Evolutionary conservation across 2,797 vertebrate genomes (phyloP), one percentile per base, ranked within the genome.

Genomic region (Amazona ochrocephala): DNA sequence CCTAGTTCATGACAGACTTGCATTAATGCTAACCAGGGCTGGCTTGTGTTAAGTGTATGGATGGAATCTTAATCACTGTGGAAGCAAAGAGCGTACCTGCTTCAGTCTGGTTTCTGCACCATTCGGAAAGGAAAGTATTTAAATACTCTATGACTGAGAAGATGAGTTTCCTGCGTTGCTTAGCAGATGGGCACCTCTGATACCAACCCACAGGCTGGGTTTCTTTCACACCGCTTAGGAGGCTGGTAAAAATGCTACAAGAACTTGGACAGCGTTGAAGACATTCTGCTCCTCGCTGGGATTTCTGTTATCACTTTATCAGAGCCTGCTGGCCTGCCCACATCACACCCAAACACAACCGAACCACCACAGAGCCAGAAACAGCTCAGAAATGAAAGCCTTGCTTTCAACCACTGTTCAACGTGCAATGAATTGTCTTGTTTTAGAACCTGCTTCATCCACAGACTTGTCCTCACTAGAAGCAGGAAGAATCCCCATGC

Each of bases 151-250:
- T 9, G 73, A 56, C 15, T 62, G 42, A 90, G 77, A 76, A 83
- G 66, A 72, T 54, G 62, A 87, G 60, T 82, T 71, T 74, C 73
- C 72, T 64, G 89, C 75, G 39, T 22, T 61, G 68, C 71, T 82
- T 68, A 89, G 84, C 68, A 95, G 93, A 95, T 89, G 81, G 50
- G 82, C 79, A 80, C 44, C 72, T 76, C 91, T 37, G 84, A 90
- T 90, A 92, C 0, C 87, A 92, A 62, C 72, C 70, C 79, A 3
- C 84, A 60, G 67, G 14, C 62, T 32, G 66, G 34, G 37, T 74
- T 89, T 76, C 51, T 89, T 70, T 94, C 83, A 48, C 53, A 11
- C 18, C 13, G 5, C 41, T 32, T 87, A 67, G 39, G 74, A 71
- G 70, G 47, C 64, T 79, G 90, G 1, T 56, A 70, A 81, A 6